phyloP scores from a whole-genome alignment of 2,113 vertebrate species.

The Tragelaphus buxtoni region DNA sequence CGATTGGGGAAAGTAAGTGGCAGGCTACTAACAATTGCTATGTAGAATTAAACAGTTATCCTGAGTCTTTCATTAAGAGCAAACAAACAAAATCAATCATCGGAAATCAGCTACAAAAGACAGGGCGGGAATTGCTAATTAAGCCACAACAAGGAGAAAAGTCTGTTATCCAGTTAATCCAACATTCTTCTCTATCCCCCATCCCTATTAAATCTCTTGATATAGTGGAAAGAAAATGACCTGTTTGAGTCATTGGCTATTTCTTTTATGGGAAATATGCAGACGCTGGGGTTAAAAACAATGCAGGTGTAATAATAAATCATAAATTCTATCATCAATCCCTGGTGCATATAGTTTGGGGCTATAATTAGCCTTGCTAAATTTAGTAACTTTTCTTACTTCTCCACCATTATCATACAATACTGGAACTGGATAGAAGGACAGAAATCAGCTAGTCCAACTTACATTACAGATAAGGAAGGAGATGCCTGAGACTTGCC shows the following conservation, averaged over 20 bases:
- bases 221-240: neutral
- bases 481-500: neutral
- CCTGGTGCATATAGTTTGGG: neutral
- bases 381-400: neutral
- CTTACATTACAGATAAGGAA: neutral
- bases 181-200: neutral
- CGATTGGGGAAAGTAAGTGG: neutral
- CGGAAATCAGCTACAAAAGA: neutral
- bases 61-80: neutral
- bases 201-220: neutral
- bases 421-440: neutral
- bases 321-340: neutral
- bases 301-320: neutral
- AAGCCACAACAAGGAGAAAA: neutral
- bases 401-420: neutral
- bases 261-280: neutral
- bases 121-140: neutral
- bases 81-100: neutral
- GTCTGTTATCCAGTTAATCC: neutral
- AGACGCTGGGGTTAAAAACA: neutral
- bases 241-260: slow-evolving; percentile 1
- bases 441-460: neutral
- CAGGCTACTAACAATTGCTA: neutral
- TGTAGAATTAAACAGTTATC: neutral
- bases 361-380: neutral